phyloP scores from a whole-genome alignment of 2,888 invertebrate genomes.

The Cantharis flavilabris region DNA sequence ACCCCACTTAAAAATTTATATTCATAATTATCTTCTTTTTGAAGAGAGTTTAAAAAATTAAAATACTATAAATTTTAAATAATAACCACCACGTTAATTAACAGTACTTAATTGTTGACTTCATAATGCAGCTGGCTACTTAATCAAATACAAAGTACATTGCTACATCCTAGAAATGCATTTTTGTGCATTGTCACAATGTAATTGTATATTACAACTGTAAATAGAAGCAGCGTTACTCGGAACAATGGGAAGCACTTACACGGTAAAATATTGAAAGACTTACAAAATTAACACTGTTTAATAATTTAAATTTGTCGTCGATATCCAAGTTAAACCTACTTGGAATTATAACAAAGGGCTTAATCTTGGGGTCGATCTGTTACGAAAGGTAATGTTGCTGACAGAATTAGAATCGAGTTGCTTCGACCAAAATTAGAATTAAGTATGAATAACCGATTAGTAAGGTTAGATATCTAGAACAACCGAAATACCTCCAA shows the following conservation, averaged over 20 bases:
- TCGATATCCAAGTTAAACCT: not conserved
- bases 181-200: not conserved
- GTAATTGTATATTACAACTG: not conserved
- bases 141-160: not conserved
- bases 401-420: conserved; percentile 18
- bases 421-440: conserved; percentile 8
- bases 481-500: not conserved
- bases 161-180: not conserved
- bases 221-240: not conserved
- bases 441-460: conserved; percentile 12
- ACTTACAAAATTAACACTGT: not conserved
- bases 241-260: not conserved
- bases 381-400: conserved; percentile 15
- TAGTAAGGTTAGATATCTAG: not conserved
- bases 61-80: not conserved
- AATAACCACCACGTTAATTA: not conserved
- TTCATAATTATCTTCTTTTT: not conserved
- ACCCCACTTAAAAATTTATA: not conserved
- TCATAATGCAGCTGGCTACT: not conserved
- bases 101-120: not conserved
- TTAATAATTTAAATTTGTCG: not conserved
- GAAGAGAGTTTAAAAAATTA: not conserved
- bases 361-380: conserved; percentile 17
- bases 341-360: conserved; percentile 7
- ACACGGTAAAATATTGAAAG: not conserved